Evolutionary conservation across 35 echinoderm and acorn worm genomes (phyloP).

Genomic region (Apostichopus californicus): DNA sequence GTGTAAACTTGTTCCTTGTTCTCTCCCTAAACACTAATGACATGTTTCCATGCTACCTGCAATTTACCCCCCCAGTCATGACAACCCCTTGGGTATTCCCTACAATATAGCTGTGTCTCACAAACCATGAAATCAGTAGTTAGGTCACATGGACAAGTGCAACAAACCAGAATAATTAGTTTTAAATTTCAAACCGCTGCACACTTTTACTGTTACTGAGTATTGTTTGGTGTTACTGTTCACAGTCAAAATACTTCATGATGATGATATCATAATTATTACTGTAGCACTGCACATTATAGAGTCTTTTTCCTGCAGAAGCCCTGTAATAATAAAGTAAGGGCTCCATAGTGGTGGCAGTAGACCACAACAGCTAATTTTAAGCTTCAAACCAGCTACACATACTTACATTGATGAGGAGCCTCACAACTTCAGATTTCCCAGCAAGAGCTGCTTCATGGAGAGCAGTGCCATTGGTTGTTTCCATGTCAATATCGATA

Average conservation of each 20-base stretch:
- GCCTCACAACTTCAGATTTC: slow-evolving; percentile 91
- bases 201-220: too few species aligned
- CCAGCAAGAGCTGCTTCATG: slow-evolving; percentile 93
- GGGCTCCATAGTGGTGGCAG: neutral
- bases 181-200: neutral
- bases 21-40: too few species aligned
- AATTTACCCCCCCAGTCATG: too few species aligned
- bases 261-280: too few species aligned
- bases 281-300: too few species aligned
- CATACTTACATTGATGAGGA: slow-evolving; percentile 83
- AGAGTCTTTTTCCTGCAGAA: too few species aligned
- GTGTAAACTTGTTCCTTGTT: too few species aligned
- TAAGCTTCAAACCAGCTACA: neutral
- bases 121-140: neutral
- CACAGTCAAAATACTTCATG: too few species aligned
- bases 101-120: too few species aligned
- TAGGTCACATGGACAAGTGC: neutral
- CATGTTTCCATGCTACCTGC: too few species aligned
- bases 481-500: slow-evolving; percentile 92
- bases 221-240: too few species aligned
- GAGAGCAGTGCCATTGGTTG: slow-evolving; percentile 89
- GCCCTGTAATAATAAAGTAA: neutral
- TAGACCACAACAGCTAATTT: neutral
- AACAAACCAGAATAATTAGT: neutral
- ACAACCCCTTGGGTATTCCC: too few species aligned